phyloP scores from a whole-genome alignment of 2,888 invertebrate genomes.

The Aleiodes leptofemur region DNA sequence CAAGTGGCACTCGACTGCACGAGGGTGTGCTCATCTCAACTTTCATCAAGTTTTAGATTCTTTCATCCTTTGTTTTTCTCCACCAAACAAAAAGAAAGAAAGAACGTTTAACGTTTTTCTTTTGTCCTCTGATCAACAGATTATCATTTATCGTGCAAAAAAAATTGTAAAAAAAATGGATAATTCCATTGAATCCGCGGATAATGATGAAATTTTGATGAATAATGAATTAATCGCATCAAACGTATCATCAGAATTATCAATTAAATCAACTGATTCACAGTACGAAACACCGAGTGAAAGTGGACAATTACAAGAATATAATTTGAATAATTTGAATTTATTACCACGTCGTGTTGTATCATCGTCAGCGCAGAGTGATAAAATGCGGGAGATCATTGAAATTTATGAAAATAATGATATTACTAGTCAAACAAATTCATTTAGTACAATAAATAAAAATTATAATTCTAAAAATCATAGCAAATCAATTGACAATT shows the following conservation, averaged over 20 bases:
- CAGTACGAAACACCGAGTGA: slow-evolving; percentile 65
- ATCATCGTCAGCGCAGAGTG: slow-evolving; percentile 14
- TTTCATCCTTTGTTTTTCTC: no score
- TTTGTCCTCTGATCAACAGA: no score
- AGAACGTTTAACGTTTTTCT: no score
- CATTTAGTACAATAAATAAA: not conserved
- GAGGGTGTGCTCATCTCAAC: no score
- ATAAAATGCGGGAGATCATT: slow-evolving; percentile 21
- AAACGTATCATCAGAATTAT: slow-evolving; percentile 40
- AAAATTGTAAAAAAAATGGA: no score
- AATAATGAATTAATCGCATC: slow-evolving; percentile 28
- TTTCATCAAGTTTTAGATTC: no score
- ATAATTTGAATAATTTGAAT: not conserved
- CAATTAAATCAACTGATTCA: slow-evolving; percentile 47
- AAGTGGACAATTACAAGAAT: slow-evolving; percentile 42
- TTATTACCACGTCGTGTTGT: slow-evolving; percentile 18
- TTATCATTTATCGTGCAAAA: no score
- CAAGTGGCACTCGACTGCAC: no score
- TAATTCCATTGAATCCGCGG: slow-evolving; percentile 23
- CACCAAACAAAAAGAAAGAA: no score
- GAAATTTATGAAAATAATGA: slow-evolving; percentile 6
- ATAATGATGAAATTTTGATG: slow-evolving; percentile 28
- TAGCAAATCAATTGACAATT: slow-evolving; percentile 6
- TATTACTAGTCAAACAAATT: not conserved
- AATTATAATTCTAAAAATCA: not conserved